Evolutionary conservation across 2,797 vertebrate genomes (phyloP), one percentile per base, ranked within the genome.

Genomic region (Etheostoma perlongum): DNA sequence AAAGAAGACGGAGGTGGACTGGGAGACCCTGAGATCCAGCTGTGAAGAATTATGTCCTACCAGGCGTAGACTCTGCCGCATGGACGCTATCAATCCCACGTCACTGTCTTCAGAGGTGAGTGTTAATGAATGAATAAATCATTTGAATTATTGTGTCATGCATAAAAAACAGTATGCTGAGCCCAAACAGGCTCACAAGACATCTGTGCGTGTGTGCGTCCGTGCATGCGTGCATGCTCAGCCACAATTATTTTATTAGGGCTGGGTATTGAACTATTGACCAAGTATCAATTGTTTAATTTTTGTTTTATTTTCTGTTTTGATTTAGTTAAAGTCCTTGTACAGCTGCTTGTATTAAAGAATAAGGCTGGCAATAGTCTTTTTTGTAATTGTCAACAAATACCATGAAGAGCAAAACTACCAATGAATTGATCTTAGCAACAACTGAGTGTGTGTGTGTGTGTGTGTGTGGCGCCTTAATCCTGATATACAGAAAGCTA

Each of bases 31-130:
- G 0, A 48, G 7, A 1, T 88, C 83, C 79, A 85, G 81, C 71
- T 77, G 36, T 52, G 91, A 93, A 2, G 85, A 87, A 4, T 10
- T 5, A 16, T 2, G 18, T 3, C 58, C 53, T 4, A 19, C 42
- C 1, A 87, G 94, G 12, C 87, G 81, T 6, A 84, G 72, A 57
- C 93, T 95, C 3, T 7, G 94, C 4, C 93, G 96, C 49, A 96
- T 95, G 95, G 89, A 94, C 0, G 96, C 97, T 5, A 15, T 97
- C 19, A 90, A 88, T 58, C 96, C 95, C 0, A 55, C 58, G n/a
- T 76, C 54, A 8, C 9, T 51, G 42, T 78, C 6, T n/a, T 71
- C 61, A 55, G 89, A 93, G 89, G 93, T 93, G 40, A 27, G 89
- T 76, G 49, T 62, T 18, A 40, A 40, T 11, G 36, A 12, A 10